Conservation (phyloP, 2,888 invertebrate species). For the Exocentrus adspersus region DNA sequence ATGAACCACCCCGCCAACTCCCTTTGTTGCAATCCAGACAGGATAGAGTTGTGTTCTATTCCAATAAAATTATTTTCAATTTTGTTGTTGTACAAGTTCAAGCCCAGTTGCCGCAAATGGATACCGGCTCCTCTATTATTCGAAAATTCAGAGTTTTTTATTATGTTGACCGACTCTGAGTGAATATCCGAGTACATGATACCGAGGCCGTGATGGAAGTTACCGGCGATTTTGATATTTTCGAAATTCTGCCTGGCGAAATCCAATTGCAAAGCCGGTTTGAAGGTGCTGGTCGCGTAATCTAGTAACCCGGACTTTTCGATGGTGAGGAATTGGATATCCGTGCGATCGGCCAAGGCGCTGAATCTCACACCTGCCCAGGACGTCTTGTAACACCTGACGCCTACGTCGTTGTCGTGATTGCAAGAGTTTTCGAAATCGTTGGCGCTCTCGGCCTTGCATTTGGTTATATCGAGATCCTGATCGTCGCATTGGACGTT, state of each 20-base stretch:
- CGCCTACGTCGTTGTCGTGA: slow-evolving; percentile 88
- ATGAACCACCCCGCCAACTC: slow-evolving; percentile 94
- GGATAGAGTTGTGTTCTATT: slow-evolving; percentile 90
- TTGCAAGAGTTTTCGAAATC: slow-evolving; percentile 91
- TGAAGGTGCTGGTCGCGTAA: slow-evolving; percentile 87
- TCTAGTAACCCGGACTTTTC: slow-evolving; percentile 95
- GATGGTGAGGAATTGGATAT: slow-evolving; percentile 87
- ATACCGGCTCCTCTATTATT: slow-evolving; percentile 90
- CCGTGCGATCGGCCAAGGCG: slow-evolving; percentile 85
- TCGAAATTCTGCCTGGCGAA: slow-evolving; percentile 85
- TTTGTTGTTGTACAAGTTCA: slow-evolving; percentile 79
- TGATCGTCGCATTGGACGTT: slow-evolving; percentile 92
- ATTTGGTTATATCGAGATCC: slow-evolving; percentile 89
- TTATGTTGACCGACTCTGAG: slow-evolving; percentile 82
- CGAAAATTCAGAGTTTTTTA: slow-evolving; percentile 85
- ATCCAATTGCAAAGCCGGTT: slow-evolving; percentile 89
- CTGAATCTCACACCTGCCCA: slow-evolving; percentile 96
- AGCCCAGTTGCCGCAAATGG: slow-evolving; percentile 87
- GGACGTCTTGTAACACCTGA: slow-evolving; percentile 88
- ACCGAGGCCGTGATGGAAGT: slow-evolving; percentile 92
- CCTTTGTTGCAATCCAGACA: slow-evolving; percentile 84
- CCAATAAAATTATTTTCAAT: slow-evolving; percentile 91
- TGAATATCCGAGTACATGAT: slow-evolving; percentile 94
- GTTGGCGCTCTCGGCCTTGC: slow-evolving; percentile 78
- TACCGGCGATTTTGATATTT: slow-evolving; percentile 82